Conservation (phyloP, 2,888 invertebrate genomes). For the Xestia xanthographa region DNA sequence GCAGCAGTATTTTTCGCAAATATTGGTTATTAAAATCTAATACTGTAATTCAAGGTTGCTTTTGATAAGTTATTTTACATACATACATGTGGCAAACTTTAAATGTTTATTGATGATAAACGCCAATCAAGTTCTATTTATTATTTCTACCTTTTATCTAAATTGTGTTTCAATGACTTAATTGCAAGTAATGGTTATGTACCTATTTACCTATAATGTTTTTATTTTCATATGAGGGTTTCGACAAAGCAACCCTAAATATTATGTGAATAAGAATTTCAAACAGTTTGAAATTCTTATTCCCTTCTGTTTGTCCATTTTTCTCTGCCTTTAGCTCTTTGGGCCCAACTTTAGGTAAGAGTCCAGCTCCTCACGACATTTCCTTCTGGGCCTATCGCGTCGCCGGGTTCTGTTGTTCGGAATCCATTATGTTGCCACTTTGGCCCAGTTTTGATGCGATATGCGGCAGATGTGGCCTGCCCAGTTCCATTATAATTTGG, state of each 20-base stretch:
- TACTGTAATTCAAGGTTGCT: conserved; percentile 19
- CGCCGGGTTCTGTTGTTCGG: too few relatives aligned
- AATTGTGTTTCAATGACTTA: conserved; percentile 9
- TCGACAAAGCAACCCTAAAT: not conserved
- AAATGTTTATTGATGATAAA: conserved; percentile 8
- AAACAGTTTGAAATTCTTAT: too few relatives aligned
- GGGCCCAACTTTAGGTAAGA: not conserved
- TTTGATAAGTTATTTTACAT: not conserved
- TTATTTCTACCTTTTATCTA: not conserved
- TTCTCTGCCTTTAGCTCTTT: not conserved
- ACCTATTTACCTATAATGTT: not conserved
- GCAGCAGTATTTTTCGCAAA: conserved; percentile 1
- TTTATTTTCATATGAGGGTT: not conserved
- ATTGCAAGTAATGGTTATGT: not conserved
- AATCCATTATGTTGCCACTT: too few relatives aligned
- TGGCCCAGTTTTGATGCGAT: too few relatives aligned
- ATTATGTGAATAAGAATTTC: not conserved
- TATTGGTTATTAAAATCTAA: conserved; percentile 9
- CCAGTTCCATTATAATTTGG: too few relatives aligned
- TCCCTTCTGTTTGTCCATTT: not conserved
- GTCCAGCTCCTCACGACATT: too few relatives aligned
- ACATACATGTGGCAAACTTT: not conserved
- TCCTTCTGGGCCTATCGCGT: too few relatives aligned
- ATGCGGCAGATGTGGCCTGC: too few relatives aligned
- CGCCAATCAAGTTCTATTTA: not conserved